Evolutionary conservation across 2,113 vertebrate species (phyloP).

Genomic region (Cyanoderma ruficeps): DNA sequence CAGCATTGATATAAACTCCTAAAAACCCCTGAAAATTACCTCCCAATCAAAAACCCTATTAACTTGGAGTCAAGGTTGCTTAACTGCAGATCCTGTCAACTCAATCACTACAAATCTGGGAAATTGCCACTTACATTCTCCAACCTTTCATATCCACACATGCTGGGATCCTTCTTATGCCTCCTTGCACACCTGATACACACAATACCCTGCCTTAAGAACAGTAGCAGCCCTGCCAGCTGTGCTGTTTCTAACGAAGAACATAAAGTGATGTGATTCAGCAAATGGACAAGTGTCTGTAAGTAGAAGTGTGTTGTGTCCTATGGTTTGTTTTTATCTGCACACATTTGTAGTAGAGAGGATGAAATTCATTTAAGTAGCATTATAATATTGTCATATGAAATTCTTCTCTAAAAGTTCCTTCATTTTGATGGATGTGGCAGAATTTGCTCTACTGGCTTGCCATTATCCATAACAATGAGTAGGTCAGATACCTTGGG

Average conservation of each 20-base stretch:
- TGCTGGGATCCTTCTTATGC: not conserved
- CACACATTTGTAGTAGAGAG: not conserved
- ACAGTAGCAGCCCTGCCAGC: not conserved
- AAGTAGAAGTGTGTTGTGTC: not conserved
- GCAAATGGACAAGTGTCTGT: not conserved
- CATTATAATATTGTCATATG: not conserved
- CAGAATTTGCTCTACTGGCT: not conserved
- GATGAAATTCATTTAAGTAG: not conserved
- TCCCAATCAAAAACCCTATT: slow-evolving; percentile 53
- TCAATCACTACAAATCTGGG: slow-evolving; percentile 41
- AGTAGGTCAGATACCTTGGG: not conserved
- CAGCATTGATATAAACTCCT: slow-evolving; percentile 43
- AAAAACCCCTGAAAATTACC: slow-evolving; percentile 44
- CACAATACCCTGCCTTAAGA: not conserved
- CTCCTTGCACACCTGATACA: accelerated
- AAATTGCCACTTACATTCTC: slow-evolving; percentile 6
- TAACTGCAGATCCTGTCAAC: slow-evolving; percentile 49
- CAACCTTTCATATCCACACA: not conserved
- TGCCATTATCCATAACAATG: not conserved
- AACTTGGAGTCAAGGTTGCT: slow-evolving; percentile 62
- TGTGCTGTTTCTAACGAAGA: not conserved
- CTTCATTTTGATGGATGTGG: not conserved
- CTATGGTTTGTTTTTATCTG: not conserved
- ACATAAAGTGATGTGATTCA: not conserved
- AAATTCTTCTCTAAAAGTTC: not conserved